Evolutionary conservation across 2,888 invertebrate species (phyloP), one percentile per base, ranked within the genome.

Genomic region (Machimus atricapillus): DNA sequence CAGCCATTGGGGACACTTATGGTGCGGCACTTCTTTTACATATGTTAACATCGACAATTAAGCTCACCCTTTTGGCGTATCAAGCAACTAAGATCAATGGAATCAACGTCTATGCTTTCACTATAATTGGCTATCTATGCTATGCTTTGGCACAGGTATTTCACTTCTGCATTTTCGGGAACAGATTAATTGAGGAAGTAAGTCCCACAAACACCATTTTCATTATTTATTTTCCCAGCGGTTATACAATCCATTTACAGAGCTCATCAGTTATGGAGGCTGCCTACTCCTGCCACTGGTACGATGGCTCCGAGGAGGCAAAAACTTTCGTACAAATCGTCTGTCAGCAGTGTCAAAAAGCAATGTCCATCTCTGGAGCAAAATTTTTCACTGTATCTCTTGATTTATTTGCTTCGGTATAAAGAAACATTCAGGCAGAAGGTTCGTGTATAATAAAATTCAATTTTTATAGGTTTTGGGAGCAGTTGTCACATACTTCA

Each of bases 231-330:
- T 77, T 83, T 43, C 37, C 56, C 34, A 78, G 58, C 19, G 40
- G 52, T 23, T 43, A 27, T 52, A 86, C n/a, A 73, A 52, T 27
- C 76, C 91, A 89, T 87, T 87, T 87, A n/a, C 91, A 97, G 97
- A 97, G 97, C 90, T 97, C 97, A 88, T 97, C 97, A 3, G 97
- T 97, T 6, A 97, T 97, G 97, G 97, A 97, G 93, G 97, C 97
- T 0, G 97, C 97, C 0, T 97, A 97, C 93, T 97, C 97, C 79
- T 97, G 97, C 90, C 97, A 97, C 89, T 97, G 97, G 97, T 97
- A 97, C 91, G 97, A 97, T 89, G 97, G 97, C 7, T 97, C 97
- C 0, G 97, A 97, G 90, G 97, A 97, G 90, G 97, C 97, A 0
- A 97, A 97, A 92, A 97, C 97, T 40, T 97, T 97, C 91, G 97